Percentiles rank a stretch among this genome's conserved stretches.
Evolutionary conservation across 2,888 invertebrate genomes (phyloP).

Genomic region (Drosophila demipolita): DNA sequence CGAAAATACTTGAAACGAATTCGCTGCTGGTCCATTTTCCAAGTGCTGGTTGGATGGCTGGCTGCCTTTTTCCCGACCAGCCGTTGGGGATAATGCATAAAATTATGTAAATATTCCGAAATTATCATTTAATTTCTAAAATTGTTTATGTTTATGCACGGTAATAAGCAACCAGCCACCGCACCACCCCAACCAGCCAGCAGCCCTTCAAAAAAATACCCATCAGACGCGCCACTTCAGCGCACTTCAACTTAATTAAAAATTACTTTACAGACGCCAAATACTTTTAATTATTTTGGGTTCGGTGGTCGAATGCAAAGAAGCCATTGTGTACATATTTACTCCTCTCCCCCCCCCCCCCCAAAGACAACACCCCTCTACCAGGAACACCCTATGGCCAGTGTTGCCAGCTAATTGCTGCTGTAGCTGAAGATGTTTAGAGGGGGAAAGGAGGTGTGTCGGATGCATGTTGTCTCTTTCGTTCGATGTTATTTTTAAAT

Average conservation of each 20-base stretch:
- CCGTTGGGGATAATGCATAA: slow-evolving; percentile 70
- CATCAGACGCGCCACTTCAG: slow-evolving; percentile 51
- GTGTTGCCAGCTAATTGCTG: slow-evolving; percentile 36
- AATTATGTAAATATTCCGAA: slow-evolving; percentile 76
- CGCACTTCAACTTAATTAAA: slow-evolving; percentile 79
- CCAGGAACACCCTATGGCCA: slow-evolving; percentile 6
- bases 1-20: slow-evolving; percentile 1
- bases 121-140: slow-evolving; percentile 78
- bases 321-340: slow-evolving; percentile 41
- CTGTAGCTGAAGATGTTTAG: not conserved
- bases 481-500: slow-evolving; percentile 56
- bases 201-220: slow-evolving; percentile 16
- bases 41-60: not conserved
- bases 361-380: not conserved
- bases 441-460: not conserved
- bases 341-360: not conserved
- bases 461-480: slow-evolving; percentile 12
- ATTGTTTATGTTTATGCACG: slow-evolving; percentile 77
- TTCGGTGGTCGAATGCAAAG: slow-evolving; percentile 76
- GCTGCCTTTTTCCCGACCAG: slow-evolving; percentile 31
- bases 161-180: slow-evolving; percentile 69
- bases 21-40: not conserved
- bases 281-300: slow-evolving; percentile 80
- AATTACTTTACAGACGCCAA: slow-evolving; percentile 80
- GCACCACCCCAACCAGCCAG: slow-evolving; percentile 11